Percentiles rank a stretch among this genome's conserved stretches.
Conservation (phyloP, 2,888 invertebrate genomes). For the Ariolimax columbianus region DNA sequence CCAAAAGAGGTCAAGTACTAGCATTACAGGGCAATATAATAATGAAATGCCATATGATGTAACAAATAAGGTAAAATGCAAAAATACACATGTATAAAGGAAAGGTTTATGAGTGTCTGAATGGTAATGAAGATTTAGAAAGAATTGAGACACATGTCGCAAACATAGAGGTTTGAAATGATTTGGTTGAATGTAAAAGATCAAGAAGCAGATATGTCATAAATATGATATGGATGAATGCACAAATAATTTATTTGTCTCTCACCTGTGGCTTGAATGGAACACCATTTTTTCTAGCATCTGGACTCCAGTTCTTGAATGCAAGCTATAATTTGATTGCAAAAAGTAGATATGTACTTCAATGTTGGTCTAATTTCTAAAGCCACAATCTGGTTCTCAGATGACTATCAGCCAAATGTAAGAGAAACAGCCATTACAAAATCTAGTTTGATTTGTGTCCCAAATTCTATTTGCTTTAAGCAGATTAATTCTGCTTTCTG, state of each 20-base stretch:
- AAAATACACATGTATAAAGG: neutral
- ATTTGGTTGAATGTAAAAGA: too few species aligned
- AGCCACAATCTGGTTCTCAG: neutral
- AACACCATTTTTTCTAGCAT: constrained; percentile 81
- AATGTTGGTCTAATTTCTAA: neutral
- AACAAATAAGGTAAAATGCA: neutral
- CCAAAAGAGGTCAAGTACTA: too few species aligned
- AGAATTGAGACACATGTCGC: too few species aligned
- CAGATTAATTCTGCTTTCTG: too few species aligned
- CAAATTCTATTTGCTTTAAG: too few species aligned
- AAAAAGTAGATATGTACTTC: neutral
- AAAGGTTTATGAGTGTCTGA: neutral
- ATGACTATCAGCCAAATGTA: too few species aligned
- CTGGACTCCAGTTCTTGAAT: constrained; percentile 94
- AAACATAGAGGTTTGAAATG: too few species aligned
- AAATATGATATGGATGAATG: neutral
- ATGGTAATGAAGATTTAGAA: neutral
- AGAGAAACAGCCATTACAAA: too few species aligned
- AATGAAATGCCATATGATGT: too few species aligned
- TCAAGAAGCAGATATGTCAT: neutral
- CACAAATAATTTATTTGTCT: neutral
- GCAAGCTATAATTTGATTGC: constrained; percentile 85
- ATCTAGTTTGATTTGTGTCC: too few species aligned
- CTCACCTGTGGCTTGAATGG: constrained; percentile 72
- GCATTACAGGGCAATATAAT: too few species aligned